Evolutionary conservation across 2,113 vertebrate genomes (phyloP).

Genomic region (Hyla sarda): DNA sequence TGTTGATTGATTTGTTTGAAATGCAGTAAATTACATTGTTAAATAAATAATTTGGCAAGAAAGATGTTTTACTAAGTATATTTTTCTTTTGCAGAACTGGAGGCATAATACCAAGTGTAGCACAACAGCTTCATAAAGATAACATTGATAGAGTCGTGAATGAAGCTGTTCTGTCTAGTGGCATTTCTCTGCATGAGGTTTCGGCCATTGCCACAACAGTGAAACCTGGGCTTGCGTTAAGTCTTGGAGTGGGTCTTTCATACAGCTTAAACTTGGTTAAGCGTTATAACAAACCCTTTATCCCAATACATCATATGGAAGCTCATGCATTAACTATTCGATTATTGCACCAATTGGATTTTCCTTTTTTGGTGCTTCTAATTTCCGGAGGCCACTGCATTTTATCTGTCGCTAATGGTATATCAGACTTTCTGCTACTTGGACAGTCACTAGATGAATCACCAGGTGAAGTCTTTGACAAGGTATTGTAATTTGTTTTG

Average conservation of each 20-base stretch:
- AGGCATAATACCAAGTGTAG: slow-evolving; percentile 89
- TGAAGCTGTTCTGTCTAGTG: slow-evolving; percentile 78
- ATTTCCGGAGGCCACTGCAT: slow-evolving; percentile 94
- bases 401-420: slow-evolving; percentile 82
- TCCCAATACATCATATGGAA: slow-evolving; percentile 98
- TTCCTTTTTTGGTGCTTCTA: slow-evolving; percentile 93
- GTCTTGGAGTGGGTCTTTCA: slow-evolving; percentile 83
- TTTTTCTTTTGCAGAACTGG: slow-evolving; percentile 77
- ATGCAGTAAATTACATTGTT: too few relatives aligned
- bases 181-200: slow-evolving; percentile 74
- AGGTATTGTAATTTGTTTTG: slow-evolving; percentile 73
- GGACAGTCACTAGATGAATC: slow-evolving; percentile 88
- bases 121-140: slow-evolving; percentile 88
- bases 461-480: slow-evolving; percentile 90
- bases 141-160: slow-evolving; percentile 84
- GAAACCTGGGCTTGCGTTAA: slow-evolving; percentile 87
- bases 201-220: slow-evolving; percentile 88
- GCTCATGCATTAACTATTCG: slow-evolving; percentile 91
- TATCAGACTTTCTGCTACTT: slow-evolving; percentile 91
- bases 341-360: slow-evolving; percentile 79
- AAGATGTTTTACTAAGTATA: too few relatives aligned
- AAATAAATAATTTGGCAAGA: too few relatives aligned
- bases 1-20: too few relatives aligned
- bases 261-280: slow-evolving; percentile 82
- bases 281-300: slow-evolving; percentile 82